Base-by-base conservation (phyloP, 2,113 vertebrate species). In the Grus americana region DNA sequence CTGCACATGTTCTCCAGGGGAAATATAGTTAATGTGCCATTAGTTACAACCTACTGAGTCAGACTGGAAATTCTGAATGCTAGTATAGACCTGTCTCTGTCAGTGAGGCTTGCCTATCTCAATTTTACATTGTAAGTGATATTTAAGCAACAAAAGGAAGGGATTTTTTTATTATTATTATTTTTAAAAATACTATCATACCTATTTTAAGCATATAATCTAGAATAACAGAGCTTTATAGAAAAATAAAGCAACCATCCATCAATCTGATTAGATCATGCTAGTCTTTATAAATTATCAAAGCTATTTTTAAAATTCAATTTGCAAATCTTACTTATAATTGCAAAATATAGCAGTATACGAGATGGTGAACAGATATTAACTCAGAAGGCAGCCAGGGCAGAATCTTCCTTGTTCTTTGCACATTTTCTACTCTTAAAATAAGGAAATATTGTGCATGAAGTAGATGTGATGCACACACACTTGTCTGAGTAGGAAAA, bases 201-300 rank as follows among this genome's bases (percentile, higher is more conserved):
- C 50, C n/a, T 78, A 40, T 42, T 47, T 80, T 20, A 4, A 89
- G 9, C 10, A 42, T 63, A 34, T 24, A 59, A n/a, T 27, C 15
- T 29, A 32, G 62, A 79, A 57, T 19, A 54, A 21, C 5, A 54
- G 5, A 78, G 4, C 9, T 52, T 15, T 38, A 47, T 9, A 23
- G 58, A 94, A 88, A 52, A 52, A 55, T 78, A 67, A 95, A 93
- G 38, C n/a, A 83, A 63, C 13, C 38, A 40, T 38, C 54, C 50
- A 81, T 86, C 44, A 42, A 52, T 36, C 29, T 18, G 30, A 66
- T n/a, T 71, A 79, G 52, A 52, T 15, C 12, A 67, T 54, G 17
- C 50, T 61, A 61, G 11, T 12, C 29, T 46, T 62, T 3, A n/a
- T 4, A 65, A 4, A 46, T 82, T 19, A 57, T 10, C 24, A 52